Base-by-base conservation (phyloP, 2,888 invertebrate genomes). In the Alentia gelatinosa region DNA sequence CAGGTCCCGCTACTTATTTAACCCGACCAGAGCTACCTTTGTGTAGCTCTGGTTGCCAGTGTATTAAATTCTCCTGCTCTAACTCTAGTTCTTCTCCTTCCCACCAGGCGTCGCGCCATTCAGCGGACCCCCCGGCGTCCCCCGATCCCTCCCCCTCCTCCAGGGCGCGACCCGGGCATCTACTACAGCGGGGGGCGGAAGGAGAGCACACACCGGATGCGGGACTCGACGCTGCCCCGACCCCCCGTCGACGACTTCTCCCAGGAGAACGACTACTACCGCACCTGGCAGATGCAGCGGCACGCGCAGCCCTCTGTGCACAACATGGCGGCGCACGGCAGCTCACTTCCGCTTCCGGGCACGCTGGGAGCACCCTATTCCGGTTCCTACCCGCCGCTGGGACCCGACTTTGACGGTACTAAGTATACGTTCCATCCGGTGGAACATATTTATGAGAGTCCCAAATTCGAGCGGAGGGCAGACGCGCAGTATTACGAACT, bases 241-340 rank as follows among this genome's bases (percentile, higher is more conserved):
- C 83, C 83, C 39, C 39, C 83, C 83, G 39, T 83, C 23, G 83
- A 83, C 35, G 26, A 83, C 23, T 83, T 37, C 83, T 83, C 89
- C 39, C 56, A 89, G 39, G 89, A 89, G 89, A 89, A 89, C 74
- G 89, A 89, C 75, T 89, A 89, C 68, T 89, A 68, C 75, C 74
- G 89, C 30, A 89, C 89, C 33, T 89, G 89, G 89, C 89, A 89
- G 89, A 40, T 89, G 74, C 89, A 89, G 74, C 37, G 89, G 19
- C 89, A 89, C 42, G 75, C 74, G 23, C 89, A 68, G n/a, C 30
- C 89, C 56, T n/a, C 56, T 3, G 23, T 56, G 23, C 23, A 12
- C 1, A 63, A 15, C 33, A 15, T 39, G 19, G 23, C 39, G 39
- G 37, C 83, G 19, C 83, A 83, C 40, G 39, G 40, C 19, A 50